A percentile compares a stretch with the other conserved stretches of the same genome.
These are phyloP conservation scores for Eclectus roratus DNA, from an alignment of 2,113 vertebrate species.

Conservation along the genomic window DNA sequence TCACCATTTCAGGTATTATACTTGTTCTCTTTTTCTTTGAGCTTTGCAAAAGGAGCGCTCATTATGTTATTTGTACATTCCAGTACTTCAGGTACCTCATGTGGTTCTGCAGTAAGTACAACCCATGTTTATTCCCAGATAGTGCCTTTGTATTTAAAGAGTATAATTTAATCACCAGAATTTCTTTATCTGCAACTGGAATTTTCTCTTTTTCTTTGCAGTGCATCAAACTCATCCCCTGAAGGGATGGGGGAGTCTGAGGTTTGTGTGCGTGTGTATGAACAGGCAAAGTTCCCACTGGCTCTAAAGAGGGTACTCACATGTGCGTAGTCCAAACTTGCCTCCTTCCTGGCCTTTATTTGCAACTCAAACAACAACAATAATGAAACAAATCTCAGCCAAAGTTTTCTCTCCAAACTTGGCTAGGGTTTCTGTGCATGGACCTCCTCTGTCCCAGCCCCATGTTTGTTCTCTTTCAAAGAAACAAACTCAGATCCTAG, in stretches of 20 bases:
- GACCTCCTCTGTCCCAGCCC: background rate
- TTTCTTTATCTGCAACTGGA: background rate
- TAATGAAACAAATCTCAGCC: constrained; percentile 26
- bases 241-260: background rate
- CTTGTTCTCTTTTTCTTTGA: background rate
- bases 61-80: background rate
- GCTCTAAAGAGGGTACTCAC: background rate
- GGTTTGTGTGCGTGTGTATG: background rate
- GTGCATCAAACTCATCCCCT: background rate
- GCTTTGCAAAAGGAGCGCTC: background rate
- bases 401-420: constrained; percentile 35
- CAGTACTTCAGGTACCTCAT: background rate
- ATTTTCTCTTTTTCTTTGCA: background rate
- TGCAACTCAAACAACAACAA: constrained; percentile 44
- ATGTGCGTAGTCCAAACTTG: constrained; percentile 21
- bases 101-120: background rate
- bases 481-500: background rate
- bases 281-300: background rate
- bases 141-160: background rate
- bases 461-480: constrained; percentile 7
- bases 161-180: background rate
- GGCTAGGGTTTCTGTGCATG: background rate
- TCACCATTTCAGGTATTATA: background rate
- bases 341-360: constrained; percentile 60
- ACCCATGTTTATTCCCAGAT: background rate